These are phyloP conservation scores for Acrocera orbiculus DNA, from an alignment of 2,888 invertebrate species.

Conservation along the genomic window DNA sequence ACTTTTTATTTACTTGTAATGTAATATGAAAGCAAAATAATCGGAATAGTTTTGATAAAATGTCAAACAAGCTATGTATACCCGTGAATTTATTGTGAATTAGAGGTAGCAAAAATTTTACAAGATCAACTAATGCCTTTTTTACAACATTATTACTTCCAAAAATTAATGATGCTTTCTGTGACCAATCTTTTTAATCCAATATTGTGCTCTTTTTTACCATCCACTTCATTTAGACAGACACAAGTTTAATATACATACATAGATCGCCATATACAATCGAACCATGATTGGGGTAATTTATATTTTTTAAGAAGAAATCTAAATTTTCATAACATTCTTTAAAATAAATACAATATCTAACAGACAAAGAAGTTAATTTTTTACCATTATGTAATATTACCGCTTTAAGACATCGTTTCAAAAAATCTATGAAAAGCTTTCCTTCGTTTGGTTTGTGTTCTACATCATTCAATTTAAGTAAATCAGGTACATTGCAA, in stretches of 20 bases:
- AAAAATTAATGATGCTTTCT: too few relatives aligned
- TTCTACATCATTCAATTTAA: background rate
- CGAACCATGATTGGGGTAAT: conserved; percentile 1
- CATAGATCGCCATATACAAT: background rate
- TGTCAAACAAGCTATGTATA: too few relatives aligned
- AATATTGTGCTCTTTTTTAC: too few relatives aligned
- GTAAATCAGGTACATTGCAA: background rate
- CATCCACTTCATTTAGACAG: too few relatives aligned
- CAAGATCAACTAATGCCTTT: too few relatives aligned
- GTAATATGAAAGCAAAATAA: too few relatives aligned
- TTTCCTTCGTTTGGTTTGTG: background rate
- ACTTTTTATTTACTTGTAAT: too few relatives aligned
- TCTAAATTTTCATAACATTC: conserved; percentile 3
- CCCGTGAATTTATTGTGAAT: too few relatives aligned
- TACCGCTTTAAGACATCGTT: conserved; percentile 4
- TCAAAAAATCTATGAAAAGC: background rate
- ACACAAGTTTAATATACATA: background rate
- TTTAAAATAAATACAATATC: conserved; percentile 3
- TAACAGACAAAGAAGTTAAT: conserved; percentile 1
- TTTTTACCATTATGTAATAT: conserved; percentile 5
- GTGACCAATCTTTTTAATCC: too few relatives aligned
- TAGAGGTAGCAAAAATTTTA: too few relatives aligned
- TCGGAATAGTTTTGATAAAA: too few relatives aligned
- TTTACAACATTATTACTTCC: too few relatives aligned
- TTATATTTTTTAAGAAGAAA: background rate